Conservation (phyloP, 2,797 vertebrate genomes). For the Knipowitschia caucasica region DNA sequence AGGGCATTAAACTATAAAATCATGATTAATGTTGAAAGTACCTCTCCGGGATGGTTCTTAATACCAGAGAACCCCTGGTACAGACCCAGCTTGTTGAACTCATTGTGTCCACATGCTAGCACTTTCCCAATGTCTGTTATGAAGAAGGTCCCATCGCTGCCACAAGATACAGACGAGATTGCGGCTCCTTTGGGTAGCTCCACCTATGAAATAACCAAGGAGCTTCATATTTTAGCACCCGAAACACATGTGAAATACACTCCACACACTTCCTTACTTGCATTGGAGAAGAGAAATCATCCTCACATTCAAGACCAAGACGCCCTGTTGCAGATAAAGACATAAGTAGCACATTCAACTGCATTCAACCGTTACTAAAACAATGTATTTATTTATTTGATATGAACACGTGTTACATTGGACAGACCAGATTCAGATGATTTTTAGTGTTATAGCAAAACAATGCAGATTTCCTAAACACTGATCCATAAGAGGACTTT, state of each 20-base stretch:
- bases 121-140: constrained; percentile 94
- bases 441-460: too few species aligned
- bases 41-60: constrained; percentile 85
- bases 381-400: too few species aligned
- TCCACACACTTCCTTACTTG: constrained; percentile 74
- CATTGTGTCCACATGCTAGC: constrained; percentile 96
- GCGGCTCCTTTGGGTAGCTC: constrained; percentile 87
- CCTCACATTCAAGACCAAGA: constrained; percentile 94
- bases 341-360: background rate
- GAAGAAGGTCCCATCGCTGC: constrained; percentile 92
- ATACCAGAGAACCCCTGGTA: constrained; percentile 93
- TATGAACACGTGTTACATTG: too few species aligned
- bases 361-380: constrained; percentile 1
- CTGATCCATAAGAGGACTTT: too few species aligned
- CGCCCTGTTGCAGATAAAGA: constrained; percentile 77
- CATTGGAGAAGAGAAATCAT: constrained; percentile 90
- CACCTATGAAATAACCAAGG: constrained; percentile 73
- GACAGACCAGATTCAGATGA: too few species aligned
- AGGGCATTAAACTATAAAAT: too few species aligned
- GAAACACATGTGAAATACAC: background rate
- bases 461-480: too few species aligned
- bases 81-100: constrained; percentile 94
- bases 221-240: background rate
- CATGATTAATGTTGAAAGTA: constrained; percentile 34
- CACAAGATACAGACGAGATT: constrained; percentile 88